Base-by-base conservation (phyloP, 1,140 invertebrate species). In the Whitmania pigra region DNA sequence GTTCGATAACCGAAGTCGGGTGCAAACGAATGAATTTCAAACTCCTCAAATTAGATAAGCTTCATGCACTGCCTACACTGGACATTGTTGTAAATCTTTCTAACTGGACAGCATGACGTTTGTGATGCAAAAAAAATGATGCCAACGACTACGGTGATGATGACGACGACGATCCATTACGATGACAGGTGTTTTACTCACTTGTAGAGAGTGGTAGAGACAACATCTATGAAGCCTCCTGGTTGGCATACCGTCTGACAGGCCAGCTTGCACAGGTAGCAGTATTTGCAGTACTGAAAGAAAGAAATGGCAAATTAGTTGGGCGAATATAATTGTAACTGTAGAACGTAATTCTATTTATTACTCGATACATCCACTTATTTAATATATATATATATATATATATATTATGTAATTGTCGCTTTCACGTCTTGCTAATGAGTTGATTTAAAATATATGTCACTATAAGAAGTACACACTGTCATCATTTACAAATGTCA, bases 261-360 rank as follows among this genome's bases (percentile, higher is more conserved):
- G 20, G 68, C 73, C 57, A 63, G 20, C 55, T 69, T 73, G 54
- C 73, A 74, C 22, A 73, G 67, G 31, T 73, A 70, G 69, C 73
- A 74, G 55, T 40, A 74, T 54, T 74, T 74, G 68, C 73, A 74
- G 29, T 74, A 74, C 73, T 74, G 55, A 15, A 67, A 63, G 11
- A 63, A 27, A 72, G 68, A 31, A 72, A n/a, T 9, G 73, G 25
- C 27, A 57, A 72, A 18, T 57, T 20, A 43, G 70, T 36, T 36
- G 2, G 31, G 6, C 31, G 6, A 36, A 6, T 36, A 36, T 36
- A 36, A 36, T 36, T 3, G 31, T 36, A 36, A n/a, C n/a, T n/a
- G n/a, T n/a, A n/a, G n/a, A n/a, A n/a, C n/a, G n/a, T n/a, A n/a
- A n/a, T n/a, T n/a, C n/a, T n/a, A n/a, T n/a, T n/a, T n/a, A n/a